Evolutionary conservation across 2,113 vertebrate genomes (phyloP).

Genomic region (Athene cunicularia): DNA sequence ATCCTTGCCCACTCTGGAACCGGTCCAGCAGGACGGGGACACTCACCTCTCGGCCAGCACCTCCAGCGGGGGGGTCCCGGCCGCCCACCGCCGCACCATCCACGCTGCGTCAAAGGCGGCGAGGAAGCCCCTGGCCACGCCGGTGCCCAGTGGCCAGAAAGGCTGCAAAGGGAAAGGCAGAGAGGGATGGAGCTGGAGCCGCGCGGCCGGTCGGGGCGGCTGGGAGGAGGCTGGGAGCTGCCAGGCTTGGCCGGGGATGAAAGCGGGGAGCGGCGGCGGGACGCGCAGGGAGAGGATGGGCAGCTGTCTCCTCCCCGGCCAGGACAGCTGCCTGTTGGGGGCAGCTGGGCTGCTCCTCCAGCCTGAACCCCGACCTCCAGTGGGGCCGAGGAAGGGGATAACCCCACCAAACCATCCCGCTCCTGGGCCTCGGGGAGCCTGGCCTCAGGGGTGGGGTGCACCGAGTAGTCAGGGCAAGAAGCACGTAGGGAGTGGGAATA

Average conservation of each 20-base stretch:
- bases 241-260: slow-evolving; percentile 9
- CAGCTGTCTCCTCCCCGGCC: background rate
- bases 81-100: slow-evolving; percentile 92
- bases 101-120: slow-evolving; percentile 89
- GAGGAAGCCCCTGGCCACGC: slow-evolving; percentile 91
- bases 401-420: background rate
- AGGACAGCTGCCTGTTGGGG: background rate
- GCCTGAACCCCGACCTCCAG: background rate
- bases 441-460: background rate
- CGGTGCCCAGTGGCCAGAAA: slow-evolving; percentile 95
- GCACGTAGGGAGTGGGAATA: background rate
- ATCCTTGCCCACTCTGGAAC: background rate
- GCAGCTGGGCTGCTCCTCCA: background rate
- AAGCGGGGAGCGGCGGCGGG: background rate
- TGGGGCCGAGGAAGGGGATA: background rate
- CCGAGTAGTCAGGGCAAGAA: rapidly evolving
- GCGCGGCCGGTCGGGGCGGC: background rate
- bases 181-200: background rate
- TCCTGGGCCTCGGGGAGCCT: background rate
- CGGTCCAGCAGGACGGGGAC: rapidly evolving
- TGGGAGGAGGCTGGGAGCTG: slow-evolving; percentile 28
- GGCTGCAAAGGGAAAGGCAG: slow-evolving; percentile 76
- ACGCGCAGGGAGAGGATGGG: background rate
- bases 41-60: slow-evolving; percentile 90
- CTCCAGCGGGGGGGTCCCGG: slow-evolving; percentile 77